Evolutionary conservation across 2,888 invertebrate species (phyloP).

Genomic region (Meta bourneti): DNA sequence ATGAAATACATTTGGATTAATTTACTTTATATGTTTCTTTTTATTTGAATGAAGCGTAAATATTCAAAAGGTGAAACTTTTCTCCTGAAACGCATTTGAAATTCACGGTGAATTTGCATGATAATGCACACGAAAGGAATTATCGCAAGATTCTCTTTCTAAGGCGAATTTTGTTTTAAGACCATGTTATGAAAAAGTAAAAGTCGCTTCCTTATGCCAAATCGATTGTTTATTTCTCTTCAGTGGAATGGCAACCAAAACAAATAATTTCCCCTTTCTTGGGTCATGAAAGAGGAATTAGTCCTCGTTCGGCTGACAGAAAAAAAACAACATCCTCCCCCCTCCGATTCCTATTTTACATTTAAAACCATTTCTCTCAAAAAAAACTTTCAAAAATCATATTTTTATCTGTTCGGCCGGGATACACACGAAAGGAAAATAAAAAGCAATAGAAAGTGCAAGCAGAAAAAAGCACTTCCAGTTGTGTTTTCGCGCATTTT

Average conservation of each 20-base stretch:
- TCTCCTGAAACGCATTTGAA: background rate
- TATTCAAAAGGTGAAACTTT: background rate
- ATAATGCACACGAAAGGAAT: background rate
- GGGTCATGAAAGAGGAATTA: conserved; percentile 24
- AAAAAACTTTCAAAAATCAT: conserved; percentile 18
- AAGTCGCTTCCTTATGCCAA: background rate
- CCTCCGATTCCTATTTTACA: conserved; percentile 6
- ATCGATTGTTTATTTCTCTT: conserved; percentile 26
- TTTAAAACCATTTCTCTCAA: conserved; percentile 17
- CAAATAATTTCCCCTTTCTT: background rate
- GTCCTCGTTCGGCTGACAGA: background rate
- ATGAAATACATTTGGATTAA: no score
- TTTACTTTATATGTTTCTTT: background rate
- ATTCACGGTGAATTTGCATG: background rate
- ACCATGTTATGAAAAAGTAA: background rate
- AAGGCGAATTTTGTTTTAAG: background rate
- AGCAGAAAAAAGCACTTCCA: background rate
- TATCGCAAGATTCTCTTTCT: background rate
- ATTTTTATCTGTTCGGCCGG: background rate
- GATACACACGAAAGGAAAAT: background rate
- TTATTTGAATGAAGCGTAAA: background rate
- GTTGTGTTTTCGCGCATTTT: conserved; percentile 38
- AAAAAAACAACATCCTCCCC: background rate
- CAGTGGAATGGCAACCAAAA: background rate
- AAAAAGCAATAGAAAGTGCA: conserved; percentile 18